phyloP scores from a whole-genome alignment of 2,113 vertebrate species.

The Sinocyclocheilus grahami region DNA sequence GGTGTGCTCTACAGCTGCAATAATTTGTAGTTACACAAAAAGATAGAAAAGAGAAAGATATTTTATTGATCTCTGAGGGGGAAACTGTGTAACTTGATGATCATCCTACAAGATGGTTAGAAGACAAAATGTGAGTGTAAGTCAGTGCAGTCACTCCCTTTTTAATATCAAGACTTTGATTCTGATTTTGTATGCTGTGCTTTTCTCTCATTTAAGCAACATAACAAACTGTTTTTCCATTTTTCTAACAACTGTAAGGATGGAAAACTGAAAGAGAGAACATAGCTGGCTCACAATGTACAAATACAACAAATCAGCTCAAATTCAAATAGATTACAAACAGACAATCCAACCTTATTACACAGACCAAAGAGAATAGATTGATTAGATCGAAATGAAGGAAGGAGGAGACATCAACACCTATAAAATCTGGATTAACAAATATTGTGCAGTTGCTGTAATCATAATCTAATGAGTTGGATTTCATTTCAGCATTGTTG shows the following conservation, averaged over 20 bases:
- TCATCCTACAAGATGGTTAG: background rate
- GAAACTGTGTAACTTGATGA: background rate
- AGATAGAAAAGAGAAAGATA: constrained; percentile 4
- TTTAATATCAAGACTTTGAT: background rate
- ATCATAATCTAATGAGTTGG: background rate
- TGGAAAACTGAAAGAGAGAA: background rate
- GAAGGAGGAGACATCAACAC: constrained; percentile 30
- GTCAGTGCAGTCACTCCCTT: background rate
- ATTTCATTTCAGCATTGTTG: background rate
- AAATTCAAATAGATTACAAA: constrained; percentile 62
- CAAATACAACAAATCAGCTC: constrained; percentile 35
- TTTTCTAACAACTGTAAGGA: background rate
- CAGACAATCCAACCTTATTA: constrained; percentile 52
- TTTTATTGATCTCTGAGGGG: constrained; percentile 18
- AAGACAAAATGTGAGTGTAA: background rate
- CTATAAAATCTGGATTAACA: constrained; percentile 14
- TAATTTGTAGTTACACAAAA: constrained; percentile 8
- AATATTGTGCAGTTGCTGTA: too few relatives aligned
- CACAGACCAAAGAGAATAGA: constrained; percentile 50
- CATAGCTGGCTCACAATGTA: background rate
- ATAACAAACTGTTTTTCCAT: background rate
- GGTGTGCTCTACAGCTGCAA: constrained; percentile 2
- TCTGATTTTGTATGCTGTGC: constrained; percentile 1
- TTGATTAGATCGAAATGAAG: constrained; percentile 39
- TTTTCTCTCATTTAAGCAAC: background rate